phyloP scores from a whole-genome alignment of 2,888 invertebrate genomes.

The Trissolcus brochymenae region DNA sequence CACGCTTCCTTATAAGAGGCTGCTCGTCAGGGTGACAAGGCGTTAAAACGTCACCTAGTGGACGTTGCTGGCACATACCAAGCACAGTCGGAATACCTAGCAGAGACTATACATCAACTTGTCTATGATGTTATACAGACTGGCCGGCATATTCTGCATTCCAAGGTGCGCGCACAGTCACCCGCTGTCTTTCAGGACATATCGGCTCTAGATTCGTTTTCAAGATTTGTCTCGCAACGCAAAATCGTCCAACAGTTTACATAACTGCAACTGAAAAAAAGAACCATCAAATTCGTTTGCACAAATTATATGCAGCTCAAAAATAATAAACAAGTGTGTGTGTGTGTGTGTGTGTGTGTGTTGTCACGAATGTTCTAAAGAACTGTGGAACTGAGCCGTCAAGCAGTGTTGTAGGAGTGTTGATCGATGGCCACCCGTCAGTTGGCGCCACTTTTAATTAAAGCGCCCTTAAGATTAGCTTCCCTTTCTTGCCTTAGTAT shows the following conservation, averaged over 20 bases:
- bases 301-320: no score
- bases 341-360: constrained; percentile 5
- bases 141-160: constrained; percentile 64
- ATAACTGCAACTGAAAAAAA: no score
- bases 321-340: neutral
- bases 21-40: constrained; percentile 67
- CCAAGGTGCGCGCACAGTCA: constrained; percentile 64
- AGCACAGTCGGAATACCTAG: constrained; percentile 70
- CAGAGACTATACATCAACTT: constrained; percentile 42
- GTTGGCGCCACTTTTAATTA: constrained; percentile 77
- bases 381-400: constrained; percentile 61
- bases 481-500: constrained; percentile 64
- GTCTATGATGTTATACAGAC: constrained; percentile 54
- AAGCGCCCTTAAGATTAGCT: constrained; percentile 76
- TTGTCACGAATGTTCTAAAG: constrained; percentile 16
- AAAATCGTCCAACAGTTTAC: no score
- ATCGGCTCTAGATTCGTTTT: no score
- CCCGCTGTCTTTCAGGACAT: constrained; percentile 23
- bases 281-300: no score
- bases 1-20: constrained; percentile 60
- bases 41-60: constrained; percentile 73
- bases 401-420: constrained; percentile 65
- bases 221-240: no score
- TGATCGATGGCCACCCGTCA: constrained; percentile 77
- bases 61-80: constrained; percentile 73